Base-by-base conservation (phyloP, 2,113 vertebrate genomes). In the Ctenomys sociabilis region DNA sequence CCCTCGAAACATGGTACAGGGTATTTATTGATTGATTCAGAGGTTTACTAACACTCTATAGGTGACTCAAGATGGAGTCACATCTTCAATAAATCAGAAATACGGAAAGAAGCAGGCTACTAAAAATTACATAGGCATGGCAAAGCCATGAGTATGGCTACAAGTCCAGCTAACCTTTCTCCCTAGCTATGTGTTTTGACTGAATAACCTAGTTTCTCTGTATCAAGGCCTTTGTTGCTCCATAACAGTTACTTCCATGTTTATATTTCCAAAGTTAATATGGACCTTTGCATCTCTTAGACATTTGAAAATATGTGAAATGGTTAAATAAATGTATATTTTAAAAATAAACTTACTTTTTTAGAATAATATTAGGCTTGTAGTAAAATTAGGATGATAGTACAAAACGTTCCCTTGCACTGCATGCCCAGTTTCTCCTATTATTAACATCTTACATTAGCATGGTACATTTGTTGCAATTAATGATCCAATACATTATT, bases 371-470 rank as follows among this genome's bases (percentile, higher is more conserved):
- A 64, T 88, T 94, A 87, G 54, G 52, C 66, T 88, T 78, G 68
- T 11, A 90, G 30, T 82, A 66, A 78, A 84, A 32, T 43, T 87
- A 17, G 59, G n/a, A 92, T 32, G 30, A 83, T 49, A 49, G 26
- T 35, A 88, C 22, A 80, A 83, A 90, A 5, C 81, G 43, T 94
- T 85, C n/a, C 19, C 4, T 19, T 14, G 32, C 68, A 40, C 45
- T 28, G 66, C 11, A 64, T 30, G 11, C 4, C n/a, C 22, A 91
- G 13, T 59, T 83, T 90, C 35, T 3, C 22, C 61, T 40, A 63
- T 61, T 83, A 87, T 90, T 93, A 92, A 64, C 24, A 49, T 87
- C 28, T 95, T 93, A 64, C 3, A 81, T 85, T 88, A 92, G 10
- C 45, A 12, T 61, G 30, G 11, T 37, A 63, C 32, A 70, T 85